Evolutionary conservation across 2,888 invertebrate species (phyloP), one percentile per base, ranked within the genome.

Genomic region (Ophioninae sp.): DNA sequence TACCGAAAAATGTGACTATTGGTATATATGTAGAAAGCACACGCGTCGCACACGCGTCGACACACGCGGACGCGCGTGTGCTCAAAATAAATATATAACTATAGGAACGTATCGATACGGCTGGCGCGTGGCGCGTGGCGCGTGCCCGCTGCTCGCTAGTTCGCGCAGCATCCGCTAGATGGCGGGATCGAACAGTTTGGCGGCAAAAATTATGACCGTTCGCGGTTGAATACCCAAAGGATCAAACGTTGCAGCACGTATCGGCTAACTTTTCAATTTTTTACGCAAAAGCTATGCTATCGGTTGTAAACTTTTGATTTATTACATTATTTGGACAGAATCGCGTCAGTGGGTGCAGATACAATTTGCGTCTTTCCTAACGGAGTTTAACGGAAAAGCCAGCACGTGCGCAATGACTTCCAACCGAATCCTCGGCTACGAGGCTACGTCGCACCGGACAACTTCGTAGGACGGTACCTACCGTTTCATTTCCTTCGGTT

Each of bases 61-160:
- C n/a, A n/a, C n/a, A 10, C 13, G 10, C 2, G 10, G 22, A 17
- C 30, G 44, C 2, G 13, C 56, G n/a, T 2, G 20, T 39, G 20
- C 30, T 20, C 5, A 68, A 30, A 39, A 58, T 1, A 58, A 22
- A 17, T n/a, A n/a, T n/a, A n/a, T n/a, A n/a, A n/a, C n/a, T n/a
- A n/a, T n/a, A 59, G 17, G 41, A 30, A 23, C 17, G 44, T 77
- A 77, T 77, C 59, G 69, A 77, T n/a, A n/a, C n/a, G n/a, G n/a
- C n/a, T n/a, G n/a, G n/a, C n/a, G n/a, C n/a, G n/a, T n/a, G n/a
- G n/a, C 61, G n/a, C 44, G 8, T 59, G 59, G 41, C 58, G 23
- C 65, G 39, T 37, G 61, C 51, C 76, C 67, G 6, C 51, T 64
- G 65, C 64, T 75, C 13, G 65, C 74, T 56, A 17, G 13, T 75